A percentile compares a stretch with the other conserved stretches of the same genome.
Conservation (phyloP, 1,140 invertebrate species). For the Subanguina moxae region DNA sequence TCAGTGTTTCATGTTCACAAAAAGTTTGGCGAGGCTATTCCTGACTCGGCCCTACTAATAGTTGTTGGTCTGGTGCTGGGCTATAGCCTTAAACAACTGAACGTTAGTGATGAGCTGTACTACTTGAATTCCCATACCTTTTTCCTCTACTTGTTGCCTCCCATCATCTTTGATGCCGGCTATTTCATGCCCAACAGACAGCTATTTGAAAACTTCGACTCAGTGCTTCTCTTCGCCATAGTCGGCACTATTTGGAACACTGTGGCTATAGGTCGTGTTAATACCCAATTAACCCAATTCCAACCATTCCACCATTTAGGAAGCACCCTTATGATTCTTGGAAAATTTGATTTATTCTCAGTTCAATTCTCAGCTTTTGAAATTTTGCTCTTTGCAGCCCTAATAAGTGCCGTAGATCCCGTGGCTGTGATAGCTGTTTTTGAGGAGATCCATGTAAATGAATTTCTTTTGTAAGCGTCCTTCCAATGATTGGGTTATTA, state of each 20-base stretch:
- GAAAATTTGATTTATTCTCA: conserved; percentile 42
- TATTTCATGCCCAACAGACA: conserved; percentile 95
- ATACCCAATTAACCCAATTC: too few relatives aligned
- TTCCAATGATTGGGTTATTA: too few relatives aligned
- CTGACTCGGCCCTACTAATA: conserved; percentile 55
- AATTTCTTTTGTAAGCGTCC: conserved; percentile 74
- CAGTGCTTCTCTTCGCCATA: conserved; percentile 89
- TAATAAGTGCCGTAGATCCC: conserved; percentile 96
- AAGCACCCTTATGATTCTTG: conserved; percentile 37
- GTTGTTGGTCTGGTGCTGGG: conserved; percentile 54
- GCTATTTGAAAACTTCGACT: conserved; percentile 93
- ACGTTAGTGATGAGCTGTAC: conserved; percentile 39
- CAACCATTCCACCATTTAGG: too few relatives aligned
- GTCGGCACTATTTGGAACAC: conserved; percentile 65
- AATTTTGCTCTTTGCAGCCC: conserved; percentile 84
- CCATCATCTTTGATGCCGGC: conserved; percentile 64
- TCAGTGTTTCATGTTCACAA: conserved; percentile 57
- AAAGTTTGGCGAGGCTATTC: conserved; percentile 49
- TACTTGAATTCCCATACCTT: conserved; percentile 46
- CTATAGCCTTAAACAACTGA: conserved; percentile 25
- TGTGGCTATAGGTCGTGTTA: conserved; percentile 48
- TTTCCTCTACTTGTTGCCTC: conserved; percentile 60
- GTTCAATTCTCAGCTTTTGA: conserved; percentile 65
- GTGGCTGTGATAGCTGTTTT: conserved; percentile 71
- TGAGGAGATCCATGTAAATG: conserved; percentile 72